These are phyloP conservation scores for Sipha flava DNA, from an alignment of 1,140 invertebrate species.

Conservation along the genomic window DNA sequence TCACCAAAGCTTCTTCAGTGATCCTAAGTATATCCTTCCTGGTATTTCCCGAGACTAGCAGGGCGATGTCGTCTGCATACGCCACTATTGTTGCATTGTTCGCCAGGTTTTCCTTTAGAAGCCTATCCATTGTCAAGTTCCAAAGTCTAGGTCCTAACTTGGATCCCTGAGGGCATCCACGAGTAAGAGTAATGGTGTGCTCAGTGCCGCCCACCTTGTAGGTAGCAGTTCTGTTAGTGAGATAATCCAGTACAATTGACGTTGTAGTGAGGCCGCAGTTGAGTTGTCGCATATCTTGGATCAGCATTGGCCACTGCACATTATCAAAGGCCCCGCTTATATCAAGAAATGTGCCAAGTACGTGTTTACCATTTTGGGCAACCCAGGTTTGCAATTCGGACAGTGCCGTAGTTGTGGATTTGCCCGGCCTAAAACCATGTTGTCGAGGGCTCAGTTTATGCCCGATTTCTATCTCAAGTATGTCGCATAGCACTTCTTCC, in stretches of 20 bases:
- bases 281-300: background rate
- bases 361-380: background rate
- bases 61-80: conserved; percentile 16
- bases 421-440: background rate
- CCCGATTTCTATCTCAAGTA: background rate
- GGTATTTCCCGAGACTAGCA: conserved; percentile 11
- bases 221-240: background rate
- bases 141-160: background rate
- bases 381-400: background rate
- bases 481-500: background rate
- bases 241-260: too few relatives aligned
- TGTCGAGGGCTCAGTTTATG: background rate
- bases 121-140: background rate
- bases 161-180: conserved; percentile 14
- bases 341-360: background rate
- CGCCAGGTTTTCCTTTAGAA: background rate
- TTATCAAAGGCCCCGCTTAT: background rate
- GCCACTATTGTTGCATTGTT: background rate
- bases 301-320: background rate
- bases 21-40: background rate
- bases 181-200: background rate
- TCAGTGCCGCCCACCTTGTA: background rate
- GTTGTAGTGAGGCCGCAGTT: background rate
- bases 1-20: background rate
- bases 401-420: background rate